Evolutionary conservation across 1,140 invertebrate species (phyloP), one percentile per base, ranked within the genome.

Genomic region (Drosophila parabipectinata): DNA sequence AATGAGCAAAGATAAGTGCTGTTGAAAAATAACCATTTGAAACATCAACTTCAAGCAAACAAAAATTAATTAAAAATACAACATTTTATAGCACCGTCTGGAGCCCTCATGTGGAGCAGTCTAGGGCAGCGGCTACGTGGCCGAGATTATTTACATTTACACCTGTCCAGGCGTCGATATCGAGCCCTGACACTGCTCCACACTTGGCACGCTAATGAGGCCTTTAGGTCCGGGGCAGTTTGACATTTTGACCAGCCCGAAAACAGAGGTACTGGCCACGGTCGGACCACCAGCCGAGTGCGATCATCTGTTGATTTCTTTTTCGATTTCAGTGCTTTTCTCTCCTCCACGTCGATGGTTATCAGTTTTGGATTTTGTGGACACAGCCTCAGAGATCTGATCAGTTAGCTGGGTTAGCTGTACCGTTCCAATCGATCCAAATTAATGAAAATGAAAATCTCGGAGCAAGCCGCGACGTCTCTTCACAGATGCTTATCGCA

Each of bases 71-170:
- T 77, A 80, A 85, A 85, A 79, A 79, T 37, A 18, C 41, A 10
- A 67, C 67, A 26, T 75, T 75, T 75, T 68, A 69, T 67, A 37
- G 60, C 47, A 73, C 61, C 53, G 62, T 72, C 56, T 54, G 54
- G 57, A 47, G 48, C 68, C 80, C 80, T 53, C 81, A 80, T 83
- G 80, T 47, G 77, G 77, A 6, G 80, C 59, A 34, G 56, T 58
- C 32, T 67, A 72, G 79, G 63, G 61, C 57, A 80, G 78, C 71
- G 78, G 72, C 72, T 77, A 81, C 53, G 66, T 85, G 81, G 73
- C 52, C 74, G 45, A 87, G 77, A 85, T 85, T 85, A 85, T 85
- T 85, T 81, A 85, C 81, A 87, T 85, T 85, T 87, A 85, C 81
- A 85, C 81, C 81, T 85, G 81, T 50, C 12, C 59, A 59, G 72